Evolutionary conservation across 1,140 invertebrate genomes (phyloP).

Genomic region (Trichonephila clavipes): DNA sequence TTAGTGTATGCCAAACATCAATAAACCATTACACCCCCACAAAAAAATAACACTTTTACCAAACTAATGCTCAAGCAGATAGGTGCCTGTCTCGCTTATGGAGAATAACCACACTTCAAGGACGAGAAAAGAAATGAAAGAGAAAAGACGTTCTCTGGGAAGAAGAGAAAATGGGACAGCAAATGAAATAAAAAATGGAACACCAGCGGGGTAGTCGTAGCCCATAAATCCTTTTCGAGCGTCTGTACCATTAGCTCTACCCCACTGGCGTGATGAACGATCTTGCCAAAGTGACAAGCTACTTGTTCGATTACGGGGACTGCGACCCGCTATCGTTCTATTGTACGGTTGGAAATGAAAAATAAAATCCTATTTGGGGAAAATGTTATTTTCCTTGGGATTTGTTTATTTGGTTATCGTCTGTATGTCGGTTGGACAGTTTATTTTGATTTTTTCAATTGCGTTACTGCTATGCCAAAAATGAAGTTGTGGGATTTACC

Average conservation of each 20-base stretch:
- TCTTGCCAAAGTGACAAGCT: neutral
- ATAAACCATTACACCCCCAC: neutral
- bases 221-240: conserved; percentile 24
- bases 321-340: neutral
- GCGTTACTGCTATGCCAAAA: neutral
- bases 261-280: conserved; percentile 25
- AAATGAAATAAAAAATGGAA: neutral
- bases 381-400: neutral
- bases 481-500: neutral
- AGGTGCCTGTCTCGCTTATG: neutral
- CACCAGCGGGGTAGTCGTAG: neutral
- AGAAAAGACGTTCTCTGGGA: neutral
- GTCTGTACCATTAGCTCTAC: conserved; percentile 19
- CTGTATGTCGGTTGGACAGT: neutral
- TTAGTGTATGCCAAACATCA: neutral
- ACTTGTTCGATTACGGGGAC: conserved; percentile 19
- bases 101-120: neutral
- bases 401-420: neutral
- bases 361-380: neutral
- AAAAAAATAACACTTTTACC: neutral
- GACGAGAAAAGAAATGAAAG: neutral
- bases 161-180: neutral
- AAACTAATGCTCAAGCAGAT: neutral
- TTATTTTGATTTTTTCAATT: neutral
- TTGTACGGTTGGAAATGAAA: neutral